phyloP scores from a whole-genome alignment of 2,113 vertebrate species.

The Pampusana beccarii region DNA sequence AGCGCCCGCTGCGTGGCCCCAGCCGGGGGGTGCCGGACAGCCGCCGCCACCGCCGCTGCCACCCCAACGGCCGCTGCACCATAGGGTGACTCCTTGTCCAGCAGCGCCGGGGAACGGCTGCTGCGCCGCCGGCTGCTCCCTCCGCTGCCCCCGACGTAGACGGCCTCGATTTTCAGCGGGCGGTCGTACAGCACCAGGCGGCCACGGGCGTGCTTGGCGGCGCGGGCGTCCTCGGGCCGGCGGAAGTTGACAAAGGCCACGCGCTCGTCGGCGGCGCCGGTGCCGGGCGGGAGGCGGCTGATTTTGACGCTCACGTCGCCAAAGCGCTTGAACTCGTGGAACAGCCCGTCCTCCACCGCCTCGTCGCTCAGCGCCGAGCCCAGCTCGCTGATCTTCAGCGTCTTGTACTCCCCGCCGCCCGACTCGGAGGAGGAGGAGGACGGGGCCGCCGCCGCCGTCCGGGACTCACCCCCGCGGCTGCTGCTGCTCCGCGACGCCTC shows the following conservation, averaged over 20 bases:
- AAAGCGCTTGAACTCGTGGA: conserved; percentile 96
- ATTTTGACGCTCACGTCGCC: conserved; percentile 97
- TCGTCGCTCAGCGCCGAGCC: conserved; percentile 94
- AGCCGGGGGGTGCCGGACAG: conserved; percentile 77
- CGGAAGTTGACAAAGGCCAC: conserved; percentile 95
- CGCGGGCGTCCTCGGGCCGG: conserved; percentile 91
- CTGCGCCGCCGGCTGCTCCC: conserved; percentile 81
- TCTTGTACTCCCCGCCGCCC: conserved; percentile 90
- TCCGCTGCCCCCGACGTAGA: conserved; percentile 79
- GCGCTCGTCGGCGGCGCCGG: conserved; percentile 80
- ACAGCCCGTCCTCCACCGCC: conserved; percentile 95
- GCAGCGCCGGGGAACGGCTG: conserved; percentile 84
- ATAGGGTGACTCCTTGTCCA: conserved; percentile 83
- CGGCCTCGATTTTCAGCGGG: conserved; percentile 92
- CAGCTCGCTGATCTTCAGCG: conserved; percentile 94
- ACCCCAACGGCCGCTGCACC: conserved; percentile 57
- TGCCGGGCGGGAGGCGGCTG: conserved; percentile 80
- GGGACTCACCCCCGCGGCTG: conserved; percentile 74
- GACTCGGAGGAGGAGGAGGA: conserved; percentile 46
- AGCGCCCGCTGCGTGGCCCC: conserved; percentile 81
- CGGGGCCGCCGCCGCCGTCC: conserved; percentile 32
- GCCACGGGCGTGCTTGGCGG: conserved; percentile 91
- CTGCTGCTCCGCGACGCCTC: conserved; percentile 78
- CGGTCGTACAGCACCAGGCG: conserved; percentile 92
- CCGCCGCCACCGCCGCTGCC: conserved; percentile 74